Percentiles rank a stretch among this genome's conserved stretches.
Evolutionary conservation across 2,113 vertebrate genomes (phyloP).

Genomic region (Oreotragus oreotragus): DNA sequence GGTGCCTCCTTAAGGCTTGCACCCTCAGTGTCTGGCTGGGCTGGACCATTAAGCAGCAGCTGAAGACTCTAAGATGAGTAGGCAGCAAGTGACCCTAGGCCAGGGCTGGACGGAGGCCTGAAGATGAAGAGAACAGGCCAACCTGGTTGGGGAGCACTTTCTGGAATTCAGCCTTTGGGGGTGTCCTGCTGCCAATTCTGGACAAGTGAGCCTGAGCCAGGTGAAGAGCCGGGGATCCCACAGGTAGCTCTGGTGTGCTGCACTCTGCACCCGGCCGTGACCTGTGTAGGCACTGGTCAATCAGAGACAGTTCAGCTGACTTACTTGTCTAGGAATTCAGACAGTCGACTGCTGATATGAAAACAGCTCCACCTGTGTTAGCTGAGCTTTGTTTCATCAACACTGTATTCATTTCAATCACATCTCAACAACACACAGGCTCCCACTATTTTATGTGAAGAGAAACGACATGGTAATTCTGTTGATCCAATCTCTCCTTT

Average conservation of each 20-base stretch:
- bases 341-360: not conserved
- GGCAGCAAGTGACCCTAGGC: not conserved
- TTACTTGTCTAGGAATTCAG: not conserved
- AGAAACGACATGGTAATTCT: not conserved
- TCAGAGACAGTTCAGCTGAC: not conserved
- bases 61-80: not conserved
- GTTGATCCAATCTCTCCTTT: not conserved
- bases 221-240: not conserved
- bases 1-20: not conserved
- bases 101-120: not conserved
- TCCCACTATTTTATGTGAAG: not conserved
- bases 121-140: not conserved
- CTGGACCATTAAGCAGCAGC: not conserved
- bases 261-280: not conserved
- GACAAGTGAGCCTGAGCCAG: not conserved
- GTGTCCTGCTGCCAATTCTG: not conserved
- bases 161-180: not conserved
- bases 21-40: not conserved
- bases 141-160: not conserved
- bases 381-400: not conserved
- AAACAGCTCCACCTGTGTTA: not conserved
- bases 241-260: not conserved
- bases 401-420: not conserved
- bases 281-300: not conserved
- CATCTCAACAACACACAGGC: not conserved